phyloP scores from a whole-genome alignment of 2,888 invertebrate genomes.

The Shargacucullia verbasci region DNA sequence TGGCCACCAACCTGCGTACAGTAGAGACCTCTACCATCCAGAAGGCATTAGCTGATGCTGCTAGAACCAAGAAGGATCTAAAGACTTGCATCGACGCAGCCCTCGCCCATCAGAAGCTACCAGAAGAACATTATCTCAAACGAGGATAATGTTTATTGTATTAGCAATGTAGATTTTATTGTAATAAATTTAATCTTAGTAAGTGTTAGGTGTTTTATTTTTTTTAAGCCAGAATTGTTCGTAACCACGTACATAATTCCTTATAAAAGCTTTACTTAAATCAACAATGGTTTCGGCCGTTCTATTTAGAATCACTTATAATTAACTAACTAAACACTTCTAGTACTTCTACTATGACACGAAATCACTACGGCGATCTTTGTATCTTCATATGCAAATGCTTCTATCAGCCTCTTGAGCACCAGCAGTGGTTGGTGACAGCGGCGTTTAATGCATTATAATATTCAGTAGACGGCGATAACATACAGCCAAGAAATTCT shows the following conservation, averaged over 20 bases:
- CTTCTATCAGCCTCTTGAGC: too few relatives aligned
- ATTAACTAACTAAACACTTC: too few relatives aligned
- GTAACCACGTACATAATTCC: too few relatives aligned
- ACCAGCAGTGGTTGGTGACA: not conserved
- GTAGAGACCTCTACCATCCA: conserved; percentile 90
- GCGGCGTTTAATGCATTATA: conserved; percentile 35
- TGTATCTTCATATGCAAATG: too few relatives aligned
- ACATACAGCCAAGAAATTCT: conserved; percentile 50
- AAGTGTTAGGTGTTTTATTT: conserved; percentile 9
- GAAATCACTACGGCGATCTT: too few relatives aligned
- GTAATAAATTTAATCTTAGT: conserved; percentile 30
- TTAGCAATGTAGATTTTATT: conserved; percentile 17
- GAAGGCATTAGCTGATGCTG: conserved; percentile 89
- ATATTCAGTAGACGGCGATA: conserved; percentile 62
- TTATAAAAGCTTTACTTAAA: too few relatives aligned
- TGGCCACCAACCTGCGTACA: conserved; percentile 90
- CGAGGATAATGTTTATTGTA: conserved; percentile 57
- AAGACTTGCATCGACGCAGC: conserved; percentile 88
- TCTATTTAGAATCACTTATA: too few relatives aligned
- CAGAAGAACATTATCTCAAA: conserved; percentile 86
- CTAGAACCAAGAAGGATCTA: conserved; percentile 87
- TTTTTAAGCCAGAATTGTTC: not conserved
- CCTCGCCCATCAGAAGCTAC: conserved; percentile 73
- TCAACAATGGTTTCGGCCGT: too few relatives aligned
- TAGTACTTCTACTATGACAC: too few relatives aligned